Base-by-base conservation (phyloP, 2,113 vertebrate genomes). In the Carlito syrichta region DNA sequence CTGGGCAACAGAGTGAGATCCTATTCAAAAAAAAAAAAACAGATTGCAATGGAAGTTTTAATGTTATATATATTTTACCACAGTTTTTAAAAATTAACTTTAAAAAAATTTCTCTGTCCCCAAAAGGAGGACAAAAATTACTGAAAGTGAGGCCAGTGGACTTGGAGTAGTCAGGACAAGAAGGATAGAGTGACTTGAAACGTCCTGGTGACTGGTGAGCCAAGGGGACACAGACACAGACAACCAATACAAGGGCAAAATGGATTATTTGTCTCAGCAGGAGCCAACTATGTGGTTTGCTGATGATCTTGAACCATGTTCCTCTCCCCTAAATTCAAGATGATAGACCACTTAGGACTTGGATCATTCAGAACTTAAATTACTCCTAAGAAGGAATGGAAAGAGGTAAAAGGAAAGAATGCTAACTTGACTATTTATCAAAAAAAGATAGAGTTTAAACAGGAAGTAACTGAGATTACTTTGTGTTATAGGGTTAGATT, bases 391-490 rank as follows among this genome's bases (percentile, higher is more conserved):
- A 71, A 50, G 35, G 30, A 43, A 52, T 27, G 56, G 90, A 68
- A 92, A 86, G 27, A 43, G 2, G 16, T 56, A 25, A 73, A 89
- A 32, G 69, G 13, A 89, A 40, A 92, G 85, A 93, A 86, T 73
- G 20, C 20, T 58, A 66, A 84, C 68, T 85, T 73, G 66, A 79
- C 50, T 20, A 88, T 89, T 79, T 71, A 71, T 40, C 62, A 3
- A 63, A 94, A 92, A 82, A 84, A 40, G 52, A 56, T 76, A 56
- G 77, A 92, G 14, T 88, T 76, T 87, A 76, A 95, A 66, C 58
- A 74, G 14, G n/a, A 87, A 79, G 13, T 91, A 82, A 86, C 38
- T 22, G 30, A 69, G 71, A 79, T 89, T 92, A 78, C 38, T 78
- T 91, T 95, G 77, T 45, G 73, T 90, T 63, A 66, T 38, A 86